Percentiles rank a stretch among this genome's conserved stretches.
These are phyloP conservation scores for Bradypus variegatus DNA, from an alignment of 2,797 vertebrate species.

Conservation along the genomic window DNA sequence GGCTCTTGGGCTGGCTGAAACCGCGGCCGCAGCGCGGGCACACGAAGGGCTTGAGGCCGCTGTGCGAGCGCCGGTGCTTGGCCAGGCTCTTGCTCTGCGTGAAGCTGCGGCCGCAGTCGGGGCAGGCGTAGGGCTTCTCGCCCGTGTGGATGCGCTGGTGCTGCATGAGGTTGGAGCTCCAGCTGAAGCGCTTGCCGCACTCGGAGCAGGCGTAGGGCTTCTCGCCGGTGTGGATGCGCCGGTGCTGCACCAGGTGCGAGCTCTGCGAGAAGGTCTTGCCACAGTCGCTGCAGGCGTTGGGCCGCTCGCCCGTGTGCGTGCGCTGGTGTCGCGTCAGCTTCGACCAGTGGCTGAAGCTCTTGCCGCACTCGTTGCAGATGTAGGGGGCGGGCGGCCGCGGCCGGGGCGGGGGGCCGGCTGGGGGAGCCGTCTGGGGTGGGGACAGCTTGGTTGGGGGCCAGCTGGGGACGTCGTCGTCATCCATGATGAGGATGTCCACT, in stretches of 20 bases:
- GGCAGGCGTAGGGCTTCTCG: slow-evolving; percentile 72
- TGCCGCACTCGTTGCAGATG: slow-evolving; percentile 76
- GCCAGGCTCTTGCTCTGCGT: slow-evolving; percentile 77
- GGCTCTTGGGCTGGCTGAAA: slow-evolving; percentile 71
- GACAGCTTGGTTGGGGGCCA: slow-evolving; percentile 52
- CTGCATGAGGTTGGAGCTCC: slow-evolving; percentile 77
- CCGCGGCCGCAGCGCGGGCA: slow-evolving; percentile 68
- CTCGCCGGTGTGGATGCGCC: slow-evolving; percentile 74
- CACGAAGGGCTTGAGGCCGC: slow-evolving; percentile 69
- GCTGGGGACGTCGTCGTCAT: slow-evolving; percentile 59
- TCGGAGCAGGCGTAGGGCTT: slow-evolving; percentile 73
- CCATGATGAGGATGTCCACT: slow-evolving; percentile 68
- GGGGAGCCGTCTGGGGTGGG: slow-evolving; percentile 34
- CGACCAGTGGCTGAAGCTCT: slow-evolving; percentile 77
- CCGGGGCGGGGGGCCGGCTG: slow-evolving; percentile 29
- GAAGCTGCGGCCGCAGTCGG: slow-evolving; percentile 75
- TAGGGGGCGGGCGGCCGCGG: slow-evolving; percentile 66
- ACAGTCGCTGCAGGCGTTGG: slow-evolving; percentile 73
- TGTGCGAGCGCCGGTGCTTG: slow-evolving; percentile 75
- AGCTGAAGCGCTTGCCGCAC: slow-evolving; percentile 77
- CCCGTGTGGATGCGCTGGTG: slow-evolving; percentile 76
- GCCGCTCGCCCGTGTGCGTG: slow-evolving; percentile 74
- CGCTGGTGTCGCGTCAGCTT: slow-evolving; percentile 75
- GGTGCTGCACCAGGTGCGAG: slow-evolving; percentile 75
- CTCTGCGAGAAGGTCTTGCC: slow-evolving; percentile 77